Conservation (phyloP, 2,888 invertebrate species). For the Panopea generosa region DNA sequence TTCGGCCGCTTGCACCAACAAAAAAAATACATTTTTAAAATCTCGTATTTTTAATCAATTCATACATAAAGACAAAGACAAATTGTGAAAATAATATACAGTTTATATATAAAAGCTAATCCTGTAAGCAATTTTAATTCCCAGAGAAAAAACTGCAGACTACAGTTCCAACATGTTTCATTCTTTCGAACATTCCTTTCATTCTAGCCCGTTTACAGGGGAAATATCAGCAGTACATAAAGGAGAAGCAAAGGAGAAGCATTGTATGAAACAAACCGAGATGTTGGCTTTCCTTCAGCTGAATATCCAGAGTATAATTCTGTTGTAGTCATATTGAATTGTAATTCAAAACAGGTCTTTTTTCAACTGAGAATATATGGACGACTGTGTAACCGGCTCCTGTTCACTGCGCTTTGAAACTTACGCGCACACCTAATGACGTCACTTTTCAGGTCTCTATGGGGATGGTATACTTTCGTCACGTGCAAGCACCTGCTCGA, state of each 20-base stretch:
- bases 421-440: slow-evolving; percentile 60
- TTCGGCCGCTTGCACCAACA: too few species aligned
- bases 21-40: too few species aligned
- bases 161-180: too few species aligned
- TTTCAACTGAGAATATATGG: slow-evolving; percentile 20
- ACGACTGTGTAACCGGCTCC: slow-evolving; percentile 21
- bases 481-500: slow-evolving; percentile 17
- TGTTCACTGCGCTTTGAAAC: slow-evolving; percentile 41
- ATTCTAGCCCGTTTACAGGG: too few species aligned
- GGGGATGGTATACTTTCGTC: slow-evolving; percentile 25
- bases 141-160: too few species aligned
- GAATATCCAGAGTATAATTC: slow-evolving; percentile 64
- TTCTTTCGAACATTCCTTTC: too few species aligned
- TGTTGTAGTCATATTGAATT: slow-evolving; percentile 71
- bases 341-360: background rate
- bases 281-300: slow-evolving; percentile 68
- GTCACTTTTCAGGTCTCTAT: slow-evolving; percentile 52
- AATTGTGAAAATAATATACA: too few species aligned
- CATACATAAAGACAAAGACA: too few species aligned
- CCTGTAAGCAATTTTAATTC: too few species aligned
- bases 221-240: too few species aligned
- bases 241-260: background rate
- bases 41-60: too few species aligned
- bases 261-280: slow-evolving; percentile 56
- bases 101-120: too few species aligned